Base-by-base conservation (phyloP, 2,113 vertebrate genomes). In the Gopherus flavomarginatus region DNA sequence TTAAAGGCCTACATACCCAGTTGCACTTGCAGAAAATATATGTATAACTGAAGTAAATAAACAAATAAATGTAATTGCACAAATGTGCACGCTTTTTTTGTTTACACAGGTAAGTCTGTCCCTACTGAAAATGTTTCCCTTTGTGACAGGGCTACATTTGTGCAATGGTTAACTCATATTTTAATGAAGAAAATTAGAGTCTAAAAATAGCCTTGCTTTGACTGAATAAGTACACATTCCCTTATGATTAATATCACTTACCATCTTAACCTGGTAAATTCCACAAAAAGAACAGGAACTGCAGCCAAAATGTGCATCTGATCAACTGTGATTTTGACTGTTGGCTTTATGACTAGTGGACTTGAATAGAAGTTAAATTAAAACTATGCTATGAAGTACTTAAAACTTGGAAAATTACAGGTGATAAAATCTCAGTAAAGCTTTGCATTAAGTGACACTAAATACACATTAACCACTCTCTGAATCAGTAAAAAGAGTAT, bases 401-500 rank as follows among this genome's bases (percentile, higher is more conserved):
- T 79, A 92, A 90, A 95, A 93, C 31, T 89, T 96, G 53, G 59
- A 96, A 90, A 97, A 96, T 53, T 52, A 24, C 81, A 86, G 42
- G 72, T 78, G 27, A 94, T 89, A 91, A 92, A 90, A 62, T 88
- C 11, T 81, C 85, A 92, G 86, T 95, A 97, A 96, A 96, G 9
- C 17, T 85, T 95, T 22, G 52, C 90, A 91, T 81, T 69, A 95
- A 97, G 79, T 88, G 59, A 27, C 72, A 93, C 93, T 83, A 86
- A 77, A 88, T 54, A 85, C 83, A 17, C 35, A 11, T 47, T 42
- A 90, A 56, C 1, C 65, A 81, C 22, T 42, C 2, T 14, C 77
- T 19, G 5, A 17, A 77, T 4, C 11, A 80, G 8, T 90, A 52
- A 62, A 84, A 88, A 42, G 19, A 47, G 1, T 1, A n/a, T 53